phyloP scores from a whole-genome alignment of 2,797 vertebrate species.

The Aphelocoma californica region DNA sequence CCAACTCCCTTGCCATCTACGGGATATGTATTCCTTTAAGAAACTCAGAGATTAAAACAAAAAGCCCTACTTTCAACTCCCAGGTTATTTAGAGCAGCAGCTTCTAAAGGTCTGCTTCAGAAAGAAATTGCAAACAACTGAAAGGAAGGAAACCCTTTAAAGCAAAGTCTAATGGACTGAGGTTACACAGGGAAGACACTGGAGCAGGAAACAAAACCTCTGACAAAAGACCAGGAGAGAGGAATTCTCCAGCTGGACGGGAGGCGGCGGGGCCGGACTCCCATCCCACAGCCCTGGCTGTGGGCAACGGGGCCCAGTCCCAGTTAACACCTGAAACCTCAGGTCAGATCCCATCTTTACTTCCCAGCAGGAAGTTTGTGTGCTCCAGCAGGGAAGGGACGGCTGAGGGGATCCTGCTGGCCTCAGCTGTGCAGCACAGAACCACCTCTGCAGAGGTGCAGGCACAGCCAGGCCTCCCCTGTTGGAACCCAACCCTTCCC shows the following conservation, averaged over 20 bases:
- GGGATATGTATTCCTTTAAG: neutral
- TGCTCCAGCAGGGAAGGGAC: neutral
- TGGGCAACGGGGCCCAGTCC: neutral
- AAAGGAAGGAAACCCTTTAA: conserved; percentile 31
- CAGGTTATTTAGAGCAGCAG: neutral
- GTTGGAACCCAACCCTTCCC: neutral
- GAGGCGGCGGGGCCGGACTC: neutral
- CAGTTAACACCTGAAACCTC: rapidly evolving
- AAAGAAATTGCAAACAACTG: neutral
- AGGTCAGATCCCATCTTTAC: neutral
- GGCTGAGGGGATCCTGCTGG: neutral
- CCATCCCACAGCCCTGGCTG: neutral
- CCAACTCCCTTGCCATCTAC: neutral
- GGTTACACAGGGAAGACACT: neutral
- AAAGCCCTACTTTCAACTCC: neutral
- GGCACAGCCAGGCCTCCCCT: neutral
- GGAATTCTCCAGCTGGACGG: neutral
- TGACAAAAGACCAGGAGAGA: neutral
- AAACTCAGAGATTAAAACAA: neutral
- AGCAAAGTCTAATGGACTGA: neutral
- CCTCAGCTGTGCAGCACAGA: neutral
- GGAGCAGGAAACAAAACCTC: neutral
- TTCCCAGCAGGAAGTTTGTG: neutral
- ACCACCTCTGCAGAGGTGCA: neutral
- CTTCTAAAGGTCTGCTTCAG: neutral